Evolutionary conservation across 53 echinoderm and acorn worm genomes (phyloP).

Genomic region (Temnopleurus reevesii): DNA sequence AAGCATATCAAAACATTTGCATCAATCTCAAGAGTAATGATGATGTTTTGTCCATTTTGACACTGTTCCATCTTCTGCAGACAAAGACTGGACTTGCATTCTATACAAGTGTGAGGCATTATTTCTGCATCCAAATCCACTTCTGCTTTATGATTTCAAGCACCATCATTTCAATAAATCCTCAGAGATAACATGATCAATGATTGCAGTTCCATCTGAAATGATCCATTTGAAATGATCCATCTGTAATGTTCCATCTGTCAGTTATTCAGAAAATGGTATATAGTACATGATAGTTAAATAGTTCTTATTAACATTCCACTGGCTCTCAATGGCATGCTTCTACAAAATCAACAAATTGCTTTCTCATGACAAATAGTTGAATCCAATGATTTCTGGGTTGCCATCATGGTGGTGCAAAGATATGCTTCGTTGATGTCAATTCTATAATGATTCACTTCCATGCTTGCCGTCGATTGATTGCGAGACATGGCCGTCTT

Average conservation of each 20-base stretch:
- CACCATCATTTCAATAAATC: background rate
- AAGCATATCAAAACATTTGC: background rate
- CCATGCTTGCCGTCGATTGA: background rate
- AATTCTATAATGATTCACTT: too few relatives aligned
- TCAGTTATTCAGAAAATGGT: background rate
- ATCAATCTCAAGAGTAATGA: background rate
- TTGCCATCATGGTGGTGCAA: too few relatives aligned
- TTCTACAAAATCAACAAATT: background rate
- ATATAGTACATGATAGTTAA: background rate
- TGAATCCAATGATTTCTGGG: too few relatives aligned
- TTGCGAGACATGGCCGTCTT: background rate
- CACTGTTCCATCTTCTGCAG: background rate
- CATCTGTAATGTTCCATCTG: background rate
- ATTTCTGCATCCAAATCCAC: background rate
- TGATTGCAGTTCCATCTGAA: too few relatives aligned
- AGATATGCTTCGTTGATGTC: too few relatives aligned
- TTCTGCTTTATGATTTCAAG: background rate
- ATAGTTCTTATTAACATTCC: background rate
- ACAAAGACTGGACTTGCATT: too few relatives aligned
- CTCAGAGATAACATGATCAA: background rate
- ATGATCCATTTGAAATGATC: background rate
- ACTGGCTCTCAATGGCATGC: background rate
- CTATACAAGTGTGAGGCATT: too few relatives aligned
- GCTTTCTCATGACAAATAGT: too few relatives aligned
- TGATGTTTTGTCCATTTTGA: background rate